Evolutionary conservation across 2,888 invertebrate genomes (phyloP), one percentile per base, ranked within the genome.

Genomic region (Tetragonula carbonaria): DNA sequence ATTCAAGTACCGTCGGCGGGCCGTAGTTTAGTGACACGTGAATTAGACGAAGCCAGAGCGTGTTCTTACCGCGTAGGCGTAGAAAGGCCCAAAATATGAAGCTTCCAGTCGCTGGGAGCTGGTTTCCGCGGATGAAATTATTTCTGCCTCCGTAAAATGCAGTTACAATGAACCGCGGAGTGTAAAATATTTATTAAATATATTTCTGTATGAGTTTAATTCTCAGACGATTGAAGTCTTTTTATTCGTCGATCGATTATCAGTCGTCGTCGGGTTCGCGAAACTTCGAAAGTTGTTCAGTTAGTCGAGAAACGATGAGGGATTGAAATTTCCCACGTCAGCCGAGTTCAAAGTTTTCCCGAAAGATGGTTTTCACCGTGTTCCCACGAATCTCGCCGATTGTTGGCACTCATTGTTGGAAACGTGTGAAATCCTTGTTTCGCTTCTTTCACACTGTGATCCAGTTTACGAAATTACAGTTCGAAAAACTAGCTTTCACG

Each of bases 241-340:
- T 57, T 57, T n/a, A 57, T n/a, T 57, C 0, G 57, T 5, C 14
- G 57, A 57, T n/a, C 28, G 28, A 28, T 28, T 28, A 28, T 28
- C 57, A 2, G 14, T 14, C n/a, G 57, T 57, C n/a, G 0, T 21
- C 57, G 57, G 13, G 13, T n/a, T 57, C 57, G 21, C 57, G n/a
- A 57, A n/a, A 57, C n/a, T 21, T n/a, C 14, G 3, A 21, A 33
- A 33, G 4, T 33, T 53, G 21, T 23, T 4, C 5, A 23, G 67
- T 2, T 11, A 50, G 5, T 16, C 8, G 13, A n/a, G 57, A 57
- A 57, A n/a, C 57, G n/a, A n/a, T 14, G 23, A 8, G 16, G 50
- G 65, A 28, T 57, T 70, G 45, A 53, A 66, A 57, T 71, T 76
- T 71, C 57, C 23, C 8, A 8, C 8, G 38, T 45, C 45, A 51